phyloP scores from a whole-genome alignment of 2,113 vertebrate species.

The Alexandromys fortis region DNA sequence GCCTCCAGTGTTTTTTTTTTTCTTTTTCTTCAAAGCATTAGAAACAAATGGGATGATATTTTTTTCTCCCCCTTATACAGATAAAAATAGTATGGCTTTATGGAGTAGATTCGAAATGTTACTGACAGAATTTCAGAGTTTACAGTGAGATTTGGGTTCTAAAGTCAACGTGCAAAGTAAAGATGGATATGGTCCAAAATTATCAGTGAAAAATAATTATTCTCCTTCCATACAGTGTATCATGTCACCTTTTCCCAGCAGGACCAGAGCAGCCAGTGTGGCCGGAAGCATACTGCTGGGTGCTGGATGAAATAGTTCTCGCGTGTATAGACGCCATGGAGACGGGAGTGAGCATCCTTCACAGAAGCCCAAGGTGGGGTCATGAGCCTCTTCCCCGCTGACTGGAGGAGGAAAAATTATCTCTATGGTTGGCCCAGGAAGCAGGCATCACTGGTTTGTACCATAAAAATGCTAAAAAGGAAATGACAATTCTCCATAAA shows the following conservation, averaged over 20 bases:
- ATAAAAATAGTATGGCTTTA: slow-evolving; percentile 10
- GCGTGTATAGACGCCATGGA: not conserved
- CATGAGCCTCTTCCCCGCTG: not conserved
- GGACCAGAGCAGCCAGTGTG: not conserved
- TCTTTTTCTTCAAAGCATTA: slow-evolving; percentile 47
- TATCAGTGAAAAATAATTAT: not conserved
- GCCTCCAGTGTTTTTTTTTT: slow-evolving; percentile 34
- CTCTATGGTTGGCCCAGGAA: no score
- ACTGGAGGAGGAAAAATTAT: no score
- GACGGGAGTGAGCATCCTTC: not conserved
- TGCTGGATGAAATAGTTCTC: not conserved
- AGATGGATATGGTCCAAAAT: slow-evolving; percentile 2
- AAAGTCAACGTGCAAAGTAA: not conserved
- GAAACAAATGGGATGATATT: slow-evolving; percentile 40
- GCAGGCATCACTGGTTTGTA: no score
- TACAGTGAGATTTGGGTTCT: not conserved
- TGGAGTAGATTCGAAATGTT: slow-evolving; percentile 36
- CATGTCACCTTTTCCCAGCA: not conserved
- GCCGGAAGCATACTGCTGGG: not conserved
- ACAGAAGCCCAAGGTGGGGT: not conserved
- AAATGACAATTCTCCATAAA: not conserved
- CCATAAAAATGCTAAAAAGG: not conserved
- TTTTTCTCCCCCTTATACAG: not conserved
- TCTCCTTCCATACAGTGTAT: not conserved
- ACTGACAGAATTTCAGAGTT: slow-evolving; percentile 37